phyloP scores from a whole-genome alignment of 2,113 vertebrate genomes.

The Myotis brandtii region DNA sequence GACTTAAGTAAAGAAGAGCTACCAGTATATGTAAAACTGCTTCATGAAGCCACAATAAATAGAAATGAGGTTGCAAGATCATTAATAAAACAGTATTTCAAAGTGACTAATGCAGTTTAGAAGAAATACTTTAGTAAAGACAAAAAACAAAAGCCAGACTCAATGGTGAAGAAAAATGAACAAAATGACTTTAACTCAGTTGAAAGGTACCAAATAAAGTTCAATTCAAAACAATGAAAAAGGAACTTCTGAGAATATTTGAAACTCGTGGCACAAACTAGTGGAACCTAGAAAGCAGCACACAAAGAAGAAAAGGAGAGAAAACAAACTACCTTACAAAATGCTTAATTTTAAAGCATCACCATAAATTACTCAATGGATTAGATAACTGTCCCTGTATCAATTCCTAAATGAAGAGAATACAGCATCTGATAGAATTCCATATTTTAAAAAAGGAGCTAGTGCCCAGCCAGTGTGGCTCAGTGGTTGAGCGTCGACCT shows the following conservation, averaged over 20 bases:
- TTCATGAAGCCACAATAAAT: neutral
- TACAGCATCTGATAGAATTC: neutral
- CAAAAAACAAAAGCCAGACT: neutral
- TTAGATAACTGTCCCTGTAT: neutral
- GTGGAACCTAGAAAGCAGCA: neutral
- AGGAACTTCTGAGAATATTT: neutral
- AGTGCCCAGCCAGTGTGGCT: no score
- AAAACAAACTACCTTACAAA: neutral
- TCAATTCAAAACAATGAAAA: slow-evolving; percentile 11
- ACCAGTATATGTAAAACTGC: neutral
- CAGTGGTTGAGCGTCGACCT: no score
- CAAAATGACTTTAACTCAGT: neutral
- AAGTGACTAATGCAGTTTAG: neutral
- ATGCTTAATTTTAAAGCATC: neutral
- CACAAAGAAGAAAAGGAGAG: neutral
- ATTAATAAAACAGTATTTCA: slow-evolving; percentile 26
- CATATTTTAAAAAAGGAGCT: neutral
- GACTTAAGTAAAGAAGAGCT: neutral
- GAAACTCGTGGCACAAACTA: neutral
- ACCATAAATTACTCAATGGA: neutral
- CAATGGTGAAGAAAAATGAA: neutral
- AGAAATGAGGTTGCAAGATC: neutral
- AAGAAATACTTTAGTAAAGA: neutral
- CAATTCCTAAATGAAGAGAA: slow-evolving; percentile 24
- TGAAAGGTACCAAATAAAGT: neutral